These are phyloP conservation scores for Podarcis siculus DNA, from an alignment of 2,797 vertebrate species.

Conservation along the genomic window DNA sequence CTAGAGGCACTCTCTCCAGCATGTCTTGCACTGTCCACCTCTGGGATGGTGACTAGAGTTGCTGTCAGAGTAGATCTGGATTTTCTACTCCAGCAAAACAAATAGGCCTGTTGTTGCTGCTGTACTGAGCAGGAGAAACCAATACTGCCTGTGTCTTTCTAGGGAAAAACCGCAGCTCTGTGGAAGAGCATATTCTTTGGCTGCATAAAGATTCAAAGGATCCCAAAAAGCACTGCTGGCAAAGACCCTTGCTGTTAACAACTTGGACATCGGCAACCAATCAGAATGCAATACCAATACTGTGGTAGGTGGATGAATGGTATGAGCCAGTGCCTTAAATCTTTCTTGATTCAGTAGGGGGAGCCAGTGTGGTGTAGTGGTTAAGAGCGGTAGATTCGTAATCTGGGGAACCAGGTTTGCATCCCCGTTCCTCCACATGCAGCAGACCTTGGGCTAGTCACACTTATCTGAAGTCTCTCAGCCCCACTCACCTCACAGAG, in stretches of 20 bases:
- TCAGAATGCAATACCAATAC: neutral
- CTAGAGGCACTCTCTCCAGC: neutral
- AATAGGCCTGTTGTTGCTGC: neutral
- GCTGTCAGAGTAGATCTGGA: neutral
- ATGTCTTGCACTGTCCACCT: neutral
- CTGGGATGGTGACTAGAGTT: neutral
- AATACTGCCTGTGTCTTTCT: neutral
- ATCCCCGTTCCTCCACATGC: no score
- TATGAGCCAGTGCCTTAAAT: neutral
- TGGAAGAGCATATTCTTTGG: neutral
- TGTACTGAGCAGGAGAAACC: no score
- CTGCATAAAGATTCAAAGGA: neutral
- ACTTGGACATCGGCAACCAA: neutral
- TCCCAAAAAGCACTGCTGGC: neutral
- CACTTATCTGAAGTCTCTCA: no score
- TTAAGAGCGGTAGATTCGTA: no score
- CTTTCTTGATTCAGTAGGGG: neutral
- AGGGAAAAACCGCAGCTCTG: neutral
- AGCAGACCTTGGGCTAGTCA: no score
- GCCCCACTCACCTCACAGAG: no score
- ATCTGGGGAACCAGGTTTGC: no score
- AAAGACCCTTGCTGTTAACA: neutral
- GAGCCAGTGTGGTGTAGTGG: neutral
- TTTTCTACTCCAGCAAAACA: neutral
- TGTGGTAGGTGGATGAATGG: neutral